These are phyloP conservation scores for Drosophila atroscutellata DNA, from an alignment of 2,888 invertebrate species.

Conservation along the genomic window DNA sequence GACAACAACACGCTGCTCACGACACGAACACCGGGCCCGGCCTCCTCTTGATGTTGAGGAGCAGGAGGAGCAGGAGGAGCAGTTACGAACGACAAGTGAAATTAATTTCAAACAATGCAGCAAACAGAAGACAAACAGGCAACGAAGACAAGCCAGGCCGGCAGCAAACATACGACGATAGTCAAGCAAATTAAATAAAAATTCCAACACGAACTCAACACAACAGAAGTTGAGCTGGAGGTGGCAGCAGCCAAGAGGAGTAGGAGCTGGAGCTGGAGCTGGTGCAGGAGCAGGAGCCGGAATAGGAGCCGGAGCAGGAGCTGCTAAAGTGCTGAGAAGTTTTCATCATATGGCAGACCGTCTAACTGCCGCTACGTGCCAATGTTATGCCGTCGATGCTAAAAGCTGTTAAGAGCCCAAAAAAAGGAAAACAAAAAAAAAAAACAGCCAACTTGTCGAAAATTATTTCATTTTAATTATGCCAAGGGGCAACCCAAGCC, in stretches of 20 bases:
- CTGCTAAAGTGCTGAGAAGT: conserved; percentile 37
- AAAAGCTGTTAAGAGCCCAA: conserved; percentile 54
- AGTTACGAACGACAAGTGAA: conserved; percentile 68
- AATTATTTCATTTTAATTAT: conserved; percentile 79
- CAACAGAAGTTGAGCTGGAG: conserved; percentile 40
- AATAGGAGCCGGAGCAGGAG: conserved; percentile 7
- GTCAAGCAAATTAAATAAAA: conserved; percentile 75
- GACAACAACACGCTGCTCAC: conserved; percentile 66
- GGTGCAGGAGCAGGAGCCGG: neutral
- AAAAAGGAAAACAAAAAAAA: neutral
- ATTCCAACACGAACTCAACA: conserved; percentile 65
- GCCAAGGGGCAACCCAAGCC: conserved; percentile 63
- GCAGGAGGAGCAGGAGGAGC: conserved; percentile 17
- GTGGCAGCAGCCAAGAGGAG: conserved; percentile 9
- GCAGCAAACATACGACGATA: conserved; percentile 52
- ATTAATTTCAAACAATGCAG: conserved; percentile 81
- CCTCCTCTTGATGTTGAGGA: neutral
- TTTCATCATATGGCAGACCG: conserved; percentile 55
- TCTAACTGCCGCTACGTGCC: conserved; percentile 61
- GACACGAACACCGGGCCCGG: conserved; percentile 50
- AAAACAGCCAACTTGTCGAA: conserved; percentile 72
- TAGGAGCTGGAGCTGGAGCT: neutral
- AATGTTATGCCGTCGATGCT: conserved; percentile 36
- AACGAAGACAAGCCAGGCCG: conserved; percentile 24
- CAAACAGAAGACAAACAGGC: conserved; percentile 66